phyloP scores from a whole-genome alignment of 2,888 invertebrate genomes.

The Aplocera efformata region DNA sequence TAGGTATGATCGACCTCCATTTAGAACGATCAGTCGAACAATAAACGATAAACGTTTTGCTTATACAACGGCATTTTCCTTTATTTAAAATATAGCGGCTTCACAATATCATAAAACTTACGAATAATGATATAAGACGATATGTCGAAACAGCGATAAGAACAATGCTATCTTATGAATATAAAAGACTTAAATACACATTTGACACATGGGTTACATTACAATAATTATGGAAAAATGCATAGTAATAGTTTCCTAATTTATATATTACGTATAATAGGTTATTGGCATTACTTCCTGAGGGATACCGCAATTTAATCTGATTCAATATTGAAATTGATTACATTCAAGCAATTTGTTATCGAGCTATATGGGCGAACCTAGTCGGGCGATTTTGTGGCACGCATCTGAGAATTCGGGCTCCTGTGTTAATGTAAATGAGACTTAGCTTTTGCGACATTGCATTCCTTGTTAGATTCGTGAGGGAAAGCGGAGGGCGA shows the following conservation, averaged over 20 bases:
- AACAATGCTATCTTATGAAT: slow-evolving; percentile 71
- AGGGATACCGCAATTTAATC: slow-evolving; percentile 69
- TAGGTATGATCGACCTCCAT: slow-evolving; percentile 63
- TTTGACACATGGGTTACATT: slow-evolving; percentile 74
- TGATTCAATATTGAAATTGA: slow-evolving; percentile 43
- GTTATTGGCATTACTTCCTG: slow-evolving; percentile 74
- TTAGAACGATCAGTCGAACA: slow-evolving; percentile 65
- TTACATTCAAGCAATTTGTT: slow-evolving; percentile 49
- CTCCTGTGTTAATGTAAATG: slow-evolving; percentile 37
- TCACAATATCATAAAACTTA: slow-evolving; percentile 78
- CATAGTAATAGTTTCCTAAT: slow-evolving; percentile 53
- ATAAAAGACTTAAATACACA: slow-evolving; percentile 57
- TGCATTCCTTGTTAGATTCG: slow-evolving; percentile 71
- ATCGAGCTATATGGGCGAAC: slow-evolving; percentile 77
- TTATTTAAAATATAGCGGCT: slow-evolving; percentile 80
- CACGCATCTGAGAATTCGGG: slow-evolving; percentile 74
- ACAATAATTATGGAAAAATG: slow-evolving; percentile 54
- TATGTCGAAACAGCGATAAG: slow-evolving; percentile 78
- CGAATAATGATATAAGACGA: slow-evolving; percentile 74
- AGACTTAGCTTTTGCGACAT: slow-evolving; percentile 64
- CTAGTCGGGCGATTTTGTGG: slow-evolving; percentile 69
- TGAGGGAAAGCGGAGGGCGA: slow-evolving; percentile 54
- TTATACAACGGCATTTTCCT: slow-evolving; percentile 79
- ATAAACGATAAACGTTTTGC: slow-evolving; percentile 76
- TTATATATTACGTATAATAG: slow-evolving; percentile 52